Evolutionary conservation across 1,140 invertebrate species (phyloP), one percentile per base, ranked within the genome.

Genomic region (Brachionus asplanchnoidis): DNA sequence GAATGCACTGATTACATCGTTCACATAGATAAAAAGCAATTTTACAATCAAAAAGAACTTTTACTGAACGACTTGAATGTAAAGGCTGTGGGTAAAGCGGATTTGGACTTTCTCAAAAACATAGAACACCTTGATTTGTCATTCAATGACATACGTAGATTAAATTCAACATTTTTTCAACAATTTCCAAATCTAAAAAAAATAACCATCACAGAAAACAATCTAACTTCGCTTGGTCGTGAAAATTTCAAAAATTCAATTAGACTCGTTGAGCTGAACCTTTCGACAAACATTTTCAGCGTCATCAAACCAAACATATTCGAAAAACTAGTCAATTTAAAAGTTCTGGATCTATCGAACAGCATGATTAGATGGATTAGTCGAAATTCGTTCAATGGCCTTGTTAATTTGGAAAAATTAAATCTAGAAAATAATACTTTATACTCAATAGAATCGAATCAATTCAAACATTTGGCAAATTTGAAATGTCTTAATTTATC

Each of bases 331-430:
- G 9, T 5, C 17, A 73, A 73, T 46, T 9, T 73, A 40, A 40
- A 42, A 73, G 28, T 42, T 0, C 20, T 73, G 7, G 36, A 73
- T 42, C 11, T 73, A 42, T 73, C 68, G 5, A 17, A 73, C 20
- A 20, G 36, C 40, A 73, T 73, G 68, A 73, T 73, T 17, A 73
- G 68, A 73, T 73, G 68, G 68, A 73, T 73, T 40, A 73, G 68
- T 23, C 28, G 68, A 40, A 73, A 73, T 42, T 73, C 68, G 11
- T 73, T 73, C 42, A 73, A 40, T 73, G 68, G 68, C 3, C 68
- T 73, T 9, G 8, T 73, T 9, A 73, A 73, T 73, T 73, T 73
- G 68, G 68, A 73, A 73, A n/a, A 14, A 17, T 42, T 73, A n/a
- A 73, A 73, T 42, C 17, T 73, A 73, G 68, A 73, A 42, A 42